These are phyloP conservation scores for Brevipalpus yothersi DNA, from an alignment of 1,140 invertebrate genomes.

Conservation along the genomic window DNA sequence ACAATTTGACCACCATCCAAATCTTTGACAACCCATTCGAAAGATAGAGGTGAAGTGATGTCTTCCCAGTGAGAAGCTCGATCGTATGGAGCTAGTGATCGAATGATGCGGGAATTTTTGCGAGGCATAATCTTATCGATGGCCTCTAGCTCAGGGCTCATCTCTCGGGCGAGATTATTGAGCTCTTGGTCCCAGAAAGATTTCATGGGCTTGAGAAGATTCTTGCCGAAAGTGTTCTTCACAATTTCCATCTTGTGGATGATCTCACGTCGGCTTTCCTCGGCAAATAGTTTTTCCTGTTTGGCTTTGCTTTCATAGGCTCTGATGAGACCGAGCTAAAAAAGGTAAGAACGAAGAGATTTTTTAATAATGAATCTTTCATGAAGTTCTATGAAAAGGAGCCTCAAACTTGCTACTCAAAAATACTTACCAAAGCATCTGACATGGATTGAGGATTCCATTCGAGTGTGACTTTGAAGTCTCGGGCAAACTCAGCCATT, in stretches of 20 bases:
- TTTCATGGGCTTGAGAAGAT: background rate
- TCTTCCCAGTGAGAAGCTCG: background rate
- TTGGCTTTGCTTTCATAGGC: background rate
- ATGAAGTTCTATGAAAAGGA: background rate
- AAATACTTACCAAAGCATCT: background rate
- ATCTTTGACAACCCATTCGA: background rate
- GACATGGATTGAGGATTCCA: background rate
- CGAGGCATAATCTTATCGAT: background rate
- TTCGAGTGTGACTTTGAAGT: background rate
- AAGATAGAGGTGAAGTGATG: background rate
- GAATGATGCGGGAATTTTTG: background rate
- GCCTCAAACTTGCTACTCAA: background rate
- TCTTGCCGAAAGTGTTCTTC: background rate
- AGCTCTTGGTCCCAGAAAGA: background rate
- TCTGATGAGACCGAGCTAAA: background rate
- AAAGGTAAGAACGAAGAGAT: background rate
- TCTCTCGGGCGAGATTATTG: background rate
- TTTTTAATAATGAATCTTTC: background rate
- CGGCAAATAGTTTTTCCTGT: background rate
- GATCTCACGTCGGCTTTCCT: background rate
- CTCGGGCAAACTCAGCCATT: background rate
- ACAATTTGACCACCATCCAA: background rate
- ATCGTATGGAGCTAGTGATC: background rate
- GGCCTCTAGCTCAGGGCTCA: background rate
- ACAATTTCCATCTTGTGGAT: background rate